A percentile compares a stretch with the other conserved stretches of the same genome.
Evolutionary conservation across 2,113 vertebrate species (phyloP).

Genomic region (Lathamus discolor): DNA sequence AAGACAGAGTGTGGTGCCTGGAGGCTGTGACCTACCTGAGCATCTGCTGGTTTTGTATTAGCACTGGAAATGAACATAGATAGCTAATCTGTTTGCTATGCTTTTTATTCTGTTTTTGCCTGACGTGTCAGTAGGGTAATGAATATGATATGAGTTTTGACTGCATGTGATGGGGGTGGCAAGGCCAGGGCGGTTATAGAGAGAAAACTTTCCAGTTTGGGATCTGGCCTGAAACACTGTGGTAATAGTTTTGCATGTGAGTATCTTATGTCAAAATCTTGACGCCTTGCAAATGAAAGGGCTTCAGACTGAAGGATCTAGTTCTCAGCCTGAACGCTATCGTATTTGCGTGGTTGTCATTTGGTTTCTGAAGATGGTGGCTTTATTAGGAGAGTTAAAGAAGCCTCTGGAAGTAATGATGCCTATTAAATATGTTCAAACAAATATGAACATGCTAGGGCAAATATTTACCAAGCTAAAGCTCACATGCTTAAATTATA

Average conservation of each 20-base stretch:
- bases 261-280: background rate
- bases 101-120: background rate
- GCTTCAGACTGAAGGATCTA: background rate
- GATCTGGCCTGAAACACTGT: background rate
- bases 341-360: background rate
- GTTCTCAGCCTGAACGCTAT: background rate
- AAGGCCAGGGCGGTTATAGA: accelerated
- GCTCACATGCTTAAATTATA: background rate
- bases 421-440: background rate
- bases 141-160: background rate
- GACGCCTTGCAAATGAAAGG: slow-evolving; percentile 22
- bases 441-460: background rate
- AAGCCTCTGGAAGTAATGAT: background rate
- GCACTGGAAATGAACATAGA: background rate
- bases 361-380: background rate
- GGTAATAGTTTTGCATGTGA: background rate
- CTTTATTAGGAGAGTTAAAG: background rate
- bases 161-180: background rate
- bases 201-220: background rate
- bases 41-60: background rate
- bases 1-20: background rate
- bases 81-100: background rate
- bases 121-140: background rate
- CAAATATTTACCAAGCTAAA: background rate
- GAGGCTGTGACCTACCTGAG: background rate